phyloP scores from a whole-genome alignment of 2,797 vertebrate species.

The Champsocephalus esox region DNA sequence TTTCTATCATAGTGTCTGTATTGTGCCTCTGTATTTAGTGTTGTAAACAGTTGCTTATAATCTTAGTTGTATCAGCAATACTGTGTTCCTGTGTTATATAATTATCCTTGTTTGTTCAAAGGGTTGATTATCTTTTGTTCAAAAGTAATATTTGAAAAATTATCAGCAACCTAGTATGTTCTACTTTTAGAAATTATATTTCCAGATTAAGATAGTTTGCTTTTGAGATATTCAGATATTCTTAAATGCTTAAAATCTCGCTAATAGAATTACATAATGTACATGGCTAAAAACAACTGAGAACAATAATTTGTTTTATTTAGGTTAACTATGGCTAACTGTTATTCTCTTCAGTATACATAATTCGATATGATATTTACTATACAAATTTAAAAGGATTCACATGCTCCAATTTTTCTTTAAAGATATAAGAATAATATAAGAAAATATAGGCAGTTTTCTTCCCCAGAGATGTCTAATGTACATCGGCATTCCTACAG shows the following conservation, averaged over 20 bases:
- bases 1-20: constrained; percentile 2
- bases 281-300: background rate
- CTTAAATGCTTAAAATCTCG: background rate
- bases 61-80: background rate
- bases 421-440: background rate
- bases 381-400: no score
- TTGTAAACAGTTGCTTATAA: background rate
- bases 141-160: background rate
- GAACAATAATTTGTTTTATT: background rate
- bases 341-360: background rate
- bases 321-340: background rate
- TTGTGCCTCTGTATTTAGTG: background rate
- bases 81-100: background rate
- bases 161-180: background rate
- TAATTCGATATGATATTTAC: background rate
- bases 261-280: background rate
- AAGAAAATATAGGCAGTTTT: background rate
- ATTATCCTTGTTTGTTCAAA: background rate
- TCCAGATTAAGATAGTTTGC: background rate
- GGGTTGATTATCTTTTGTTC: background rate
- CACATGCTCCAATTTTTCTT: no score
- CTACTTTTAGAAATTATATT: background rate
- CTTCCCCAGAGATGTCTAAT: background rate
- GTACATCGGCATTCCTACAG: background rate
- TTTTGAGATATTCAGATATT: background rate